Conservation (phyloP, 2,797 vertebrate genomes). For the Micromesistius poutassou region DNA sequence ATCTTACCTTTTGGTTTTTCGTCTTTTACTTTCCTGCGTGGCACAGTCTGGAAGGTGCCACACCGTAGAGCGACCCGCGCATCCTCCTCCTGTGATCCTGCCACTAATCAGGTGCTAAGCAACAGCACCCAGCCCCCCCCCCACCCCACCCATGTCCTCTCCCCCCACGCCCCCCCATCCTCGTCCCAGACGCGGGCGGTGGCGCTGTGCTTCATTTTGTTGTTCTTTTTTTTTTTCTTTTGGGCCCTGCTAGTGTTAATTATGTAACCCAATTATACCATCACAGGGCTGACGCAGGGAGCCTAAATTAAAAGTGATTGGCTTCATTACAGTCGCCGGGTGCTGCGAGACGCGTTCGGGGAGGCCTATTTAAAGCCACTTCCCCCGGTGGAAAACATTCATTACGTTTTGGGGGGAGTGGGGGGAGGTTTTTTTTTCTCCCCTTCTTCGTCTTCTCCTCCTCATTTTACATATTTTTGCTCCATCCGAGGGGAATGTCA, state of each 20-base stretch:
- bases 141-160: slow-evolving; percentile 27
- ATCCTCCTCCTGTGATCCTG: slow-evolving; percentile 37
- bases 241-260: slow-evolving; percentile 63
- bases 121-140: slow-evolving; percentile 41
- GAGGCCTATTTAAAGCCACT: slow-evolving; percentile 59
- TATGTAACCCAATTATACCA: slow-evolving; percentile 73
- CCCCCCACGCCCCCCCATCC: background rate
- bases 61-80: slow-evolving; percentile 14
- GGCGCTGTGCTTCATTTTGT: background rate
- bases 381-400: slow-evolving; percentile 39
- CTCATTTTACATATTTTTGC: slow-evolving; percentile 2
- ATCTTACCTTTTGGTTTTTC: background rate
- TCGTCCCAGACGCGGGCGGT: slow-evolving; percentile 37
- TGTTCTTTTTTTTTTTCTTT: slow-evolving; percentile 43
- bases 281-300: slow-evolving; percentile 59
- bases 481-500: slow-evolving; percentile 26
- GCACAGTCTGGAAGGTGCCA: slow-evolving; percentile 42
- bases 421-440: background rate
- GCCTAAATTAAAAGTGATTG: slow-evolving; percentile 71
- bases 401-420: slow-evolving; percentile 1
- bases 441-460: background rate
- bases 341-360: slow-evolving; percentile 52
- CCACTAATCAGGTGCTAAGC: slow-evolving; percentile 56
- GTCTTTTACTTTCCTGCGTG: slow-evolving; percentile 4
- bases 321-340: slow-evolving; percentile 67